Evolutionary conservation across 2,113 vertebrate genomes (phyloP).

Genomic region (Myrmophylax atrothorax): DNA sequence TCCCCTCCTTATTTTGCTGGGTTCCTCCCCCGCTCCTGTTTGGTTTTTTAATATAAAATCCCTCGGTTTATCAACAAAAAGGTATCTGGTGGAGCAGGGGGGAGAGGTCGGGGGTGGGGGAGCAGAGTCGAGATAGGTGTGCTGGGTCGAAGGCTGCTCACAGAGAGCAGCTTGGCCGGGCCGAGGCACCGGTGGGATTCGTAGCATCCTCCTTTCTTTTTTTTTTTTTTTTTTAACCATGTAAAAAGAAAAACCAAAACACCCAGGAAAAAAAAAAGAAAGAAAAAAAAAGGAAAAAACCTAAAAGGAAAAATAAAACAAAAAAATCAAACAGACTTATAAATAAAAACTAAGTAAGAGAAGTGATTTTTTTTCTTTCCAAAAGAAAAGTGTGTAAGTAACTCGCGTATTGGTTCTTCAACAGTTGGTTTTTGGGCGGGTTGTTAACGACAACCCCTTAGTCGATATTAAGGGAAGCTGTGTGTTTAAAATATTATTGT

Average conservation of each 20-base stretch:
- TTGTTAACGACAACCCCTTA: constrained; percentile 68
- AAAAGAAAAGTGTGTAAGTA: background rate
- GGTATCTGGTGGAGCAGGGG: background rate
- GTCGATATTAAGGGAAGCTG: constrained; percentile 74
- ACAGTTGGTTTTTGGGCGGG: constrained; percentile 64
- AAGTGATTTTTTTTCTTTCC: constrained; percentile 36
- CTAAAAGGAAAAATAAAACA: constrained; percentile 7
- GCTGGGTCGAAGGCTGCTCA: constrained; percentile 26
- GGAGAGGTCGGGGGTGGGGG: background rate
- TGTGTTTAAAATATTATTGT: constrained; percentile 71
- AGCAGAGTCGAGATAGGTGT: background rate
- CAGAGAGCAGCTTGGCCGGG: background rate
- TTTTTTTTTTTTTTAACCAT: background rate
- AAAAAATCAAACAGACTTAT: background rate
- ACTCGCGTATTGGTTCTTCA: constrained; percentile 52
- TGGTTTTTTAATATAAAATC: background rate
- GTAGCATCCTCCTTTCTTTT: background rate
- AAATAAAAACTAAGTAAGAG: constrained; percentile 20
- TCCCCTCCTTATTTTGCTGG: background rate
- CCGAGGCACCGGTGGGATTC: background rate
- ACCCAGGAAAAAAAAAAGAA: background rate
- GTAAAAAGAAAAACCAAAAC: background rate
- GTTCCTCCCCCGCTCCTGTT: background rate
- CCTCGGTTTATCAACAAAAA: background rate
- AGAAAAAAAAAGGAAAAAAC: fast-evolving